Evolutionary conservation across 2,797 vertebrate genomes (phyloP).

Genomic region (Rhinatrema bivittatum): DNA sequence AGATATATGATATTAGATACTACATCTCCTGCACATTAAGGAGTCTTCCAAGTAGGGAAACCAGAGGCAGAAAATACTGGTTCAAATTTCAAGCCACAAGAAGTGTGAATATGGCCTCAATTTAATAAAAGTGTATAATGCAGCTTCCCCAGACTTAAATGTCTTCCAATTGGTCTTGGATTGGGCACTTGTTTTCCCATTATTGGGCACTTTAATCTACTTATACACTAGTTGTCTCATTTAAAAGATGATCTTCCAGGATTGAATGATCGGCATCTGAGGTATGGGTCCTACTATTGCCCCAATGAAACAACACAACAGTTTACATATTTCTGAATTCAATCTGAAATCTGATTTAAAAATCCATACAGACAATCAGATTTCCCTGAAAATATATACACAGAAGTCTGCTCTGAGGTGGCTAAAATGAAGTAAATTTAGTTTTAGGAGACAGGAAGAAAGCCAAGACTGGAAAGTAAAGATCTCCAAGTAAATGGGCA

Average conservation of each 20-base stretch:
- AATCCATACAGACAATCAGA: conserved; percentile 82
- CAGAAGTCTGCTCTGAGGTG: conserved; percentile 81
- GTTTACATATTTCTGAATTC: conserved; percentile 82
- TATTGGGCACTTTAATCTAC: conserved; percentile 87
- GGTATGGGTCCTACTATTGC: conserved; percentile 52
- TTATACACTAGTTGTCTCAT: conserved; percentile 70
- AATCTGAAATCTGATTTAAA: conserved; percentile 81
- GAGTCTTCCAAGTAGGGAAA: conserved; percentile 83
- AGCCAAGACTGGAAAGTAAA: conserved; percentile 62
- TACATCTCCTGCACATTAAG: conserved; percentile 81
- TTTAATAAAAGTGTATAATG: conserved; percentile 95
- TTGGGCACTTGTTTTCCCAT: conserved; percentile 81
- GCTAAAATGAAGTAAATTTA: conserved; percentile 82
- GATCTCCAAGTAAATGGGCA: conserved; percentile 67
- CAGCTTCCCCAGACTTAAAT: conserved; percentile 87
- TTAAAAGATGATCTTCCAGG: conserved; percentile 71
- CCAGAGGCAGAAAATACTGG: conserved; percentile 90
- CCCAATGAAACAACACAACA: conserved; percentile 72
- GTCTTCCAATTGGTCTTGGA: conserved; percentile 80
- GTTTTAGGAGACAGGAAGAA: conserved; percentile 79
- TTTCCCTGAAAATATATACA: conserved; percentile 86
- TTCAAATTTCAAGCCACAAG: conserved; percentile 82
- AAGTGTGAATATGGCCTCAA: conserved; percentile 93
- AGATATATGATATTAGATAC: conserved; percentile 82
- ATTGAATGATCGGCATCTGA: conserved; percentile 57